Conservation (phyloP, 2,888 invertebrate genomes). For the Lissonota sp. region DNA sequence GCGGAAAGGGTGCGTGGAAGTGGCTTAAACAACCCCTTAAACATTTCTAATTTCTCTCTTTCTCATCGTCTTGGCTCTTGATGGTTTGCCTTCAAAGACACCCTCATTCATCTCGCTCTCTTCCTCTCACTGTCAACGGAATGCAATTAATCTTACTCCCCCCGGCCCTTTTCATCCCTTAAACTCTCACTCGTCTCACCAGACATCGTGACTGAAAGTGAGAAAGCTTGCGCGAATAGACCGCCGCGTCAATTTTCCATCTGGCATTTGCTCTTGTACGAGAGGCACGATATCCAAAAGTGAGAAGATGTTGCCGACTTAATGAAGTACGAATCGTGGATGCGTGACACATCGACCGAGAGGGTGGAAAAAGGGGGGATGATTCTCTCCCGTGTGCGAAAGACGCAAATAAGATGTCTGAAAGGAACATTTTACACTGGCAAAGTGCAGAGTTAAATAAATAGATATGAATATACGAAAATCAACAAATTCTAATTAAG, state of each 20-base stretch:
- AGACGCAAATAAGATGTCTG: conserved; percentile 7
- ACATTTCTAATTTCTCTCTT: conserved; percentile 72
- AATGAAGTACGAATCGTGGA: conserved; percentile 82
- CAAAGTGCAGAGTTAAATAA: no score
- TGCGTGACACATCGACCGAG: conserved; percentile 73
- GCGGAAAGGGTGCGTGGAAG: no score
- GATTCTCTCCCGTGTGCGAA: conserved; percentile 38
- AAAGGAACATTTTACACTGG: conserved; percentile 12
- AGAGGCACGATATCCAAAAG: conserved; percentile 45
- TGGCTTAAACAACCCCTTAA: conserved; percentile 14
- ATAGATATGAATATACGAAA: no score
- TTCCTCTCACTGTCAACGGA: conserved; percentile 74
- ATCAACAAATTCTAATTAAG: no score
- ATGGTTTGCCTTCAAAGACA: conserved; percentile 80
- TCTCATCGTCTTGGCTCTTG: conserved; percentile 58
- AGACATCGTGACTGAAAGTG: conserved; percentile 32
- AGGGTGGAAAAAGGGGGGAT: conserved; percentile 32
- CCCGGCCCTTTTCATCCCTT: conserved; percentile 26
- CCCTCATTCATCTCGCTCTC: conserved; percentile 63
- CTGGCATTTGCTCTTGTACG: conserved; percentile 41
- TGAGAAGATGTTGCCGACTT: conserved; percentile 82
- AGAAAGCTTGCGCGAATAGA: conserved; percentile 66
- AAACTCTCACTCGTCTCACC: conserved; percentile 22
- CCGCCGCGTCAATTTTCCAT: conserved; percentile 40
- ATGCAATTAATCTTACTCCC: conserved; percentile 83